Base-by-base conservation (phyloP, 2,888 invertebrate species). In the Torymus auratus region DNA sequence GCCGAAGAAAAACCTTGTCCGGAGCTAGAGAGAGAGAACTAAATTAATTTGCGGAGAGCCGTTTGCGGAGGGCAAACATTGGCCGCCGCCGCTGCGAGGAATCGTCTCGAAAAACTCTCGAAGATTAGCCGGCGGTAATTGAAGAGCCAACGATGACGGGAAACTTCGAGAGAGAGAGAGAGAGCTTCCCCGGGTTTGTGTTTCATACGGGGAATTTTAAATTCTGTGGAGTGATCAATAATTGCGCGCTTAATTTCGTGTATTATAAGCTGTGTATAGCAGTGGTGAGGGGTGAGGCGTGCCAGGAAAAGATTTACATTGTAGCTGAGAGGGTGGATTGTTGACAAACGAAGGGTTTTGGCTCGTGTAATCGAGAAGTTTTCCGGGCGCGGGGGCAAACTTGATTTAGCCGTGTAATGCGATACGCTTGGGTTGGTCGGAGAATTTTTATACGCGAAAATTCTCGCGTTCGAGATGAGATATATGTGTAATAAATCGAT, bases 211-310 rank as follows among this genome's bases (percentile, higher is more conserved):
- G 7, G 7, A 41, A 41, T 41, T 41, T 41, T 7, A 41, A 41
- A 5, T 41, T 41, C 5, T 14, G n/a, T 14, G 52, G 55, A 28
- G 20, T 61, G 23, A 81, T 78, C 74, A 78, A 81, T 78, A 75
- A 81, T 81, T 81, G 78, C 78, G 20, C 14, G 78, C 67, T 50
- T 81, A 78, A 81, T 81, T 81, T 81, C 52, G 7, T 10, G 69
- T 61, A 20, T 69, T 72, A 71, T 28, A 72, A 67, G 28, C 69
- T 13, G 58, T 78, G 70, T 78, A 81, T 78, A 81, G 41, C 10
- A 12, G n/a, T n/a, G 14, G 56, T 13, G 56, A 7, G 11, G 10
- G 5, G 5, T 3, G 23, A 28, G 2, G 7, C 17, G 56, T 11
- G 67, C 23, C 50, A 41, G 41, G 41, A 41, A 41, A 74, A 68